phyloP scores from a whole-genome alignment of 92 coral and sea anemone species.

The Bergia puertoricense region DNA sequence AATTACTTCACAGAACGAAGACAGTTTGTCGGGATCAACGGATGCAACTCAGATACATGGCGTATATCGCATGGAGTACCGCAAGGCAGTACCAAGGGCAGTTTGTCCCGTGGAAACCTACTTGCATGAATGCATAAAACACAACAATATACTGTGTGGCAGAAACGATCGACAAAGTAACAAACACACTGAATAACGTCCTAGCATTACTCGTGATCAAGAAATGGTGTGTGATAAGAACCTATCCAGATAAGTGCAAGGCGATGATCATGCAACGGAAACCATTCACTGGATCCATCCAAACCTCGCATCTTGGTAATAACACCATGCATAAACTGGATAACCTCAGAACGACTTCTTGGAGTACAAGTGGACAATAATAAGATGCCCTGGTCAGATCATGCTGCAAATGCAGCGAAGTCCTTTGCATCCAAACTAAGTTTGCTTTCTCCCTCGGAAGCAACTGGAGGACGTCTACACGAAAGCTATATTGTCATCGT shows the following conservation, averaged over 20 bases:
- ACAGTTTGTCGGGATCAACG: constrained; percentile 40
- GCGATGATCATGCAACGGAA: constrained; percentile 36
- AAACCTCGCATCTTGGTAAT: constrained; percentile 9
- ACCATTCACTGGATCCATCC: constrained; percentile 30
- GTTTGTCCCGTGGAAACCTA: constrained; percentile 2
- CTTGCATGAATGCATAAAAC: constrained; percentile 38
- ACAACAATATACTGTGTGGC: constrained; percentile 42
- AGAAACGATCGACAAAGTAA: constrained; percentile 25
- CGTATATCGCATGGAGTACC: constrained; percentile 44
- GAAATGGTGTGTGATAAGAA: not conserved
- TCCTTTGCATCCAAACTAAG: not conserved
- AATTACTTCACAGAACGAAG: constrained; percentile 41
- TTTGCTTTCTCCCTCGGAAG: not conserved
- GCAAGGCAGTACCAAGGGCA: constrained; percentile 44
- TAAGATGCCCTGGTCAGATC: constrained; percentile 38
- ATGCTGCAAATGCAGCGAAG: not conserved
- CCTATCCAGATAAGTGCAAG: constrained; percentile 40
- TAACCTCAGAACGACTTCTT: constrained; percentile 24
- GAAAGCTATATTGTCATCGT: not conserved
- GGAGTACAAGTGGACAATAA: constrained; percentile 22
- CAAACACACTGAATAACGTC: constrained; percentile 19
- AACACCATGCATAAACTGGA: not conserved
- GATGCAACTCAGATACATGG: constrained; percentile 39
- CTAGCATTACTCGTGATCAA: constrained; percentile 6
- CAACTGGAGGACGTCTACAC: constrained; percentile 24